phyloP scores from a whole-genome alignment of 2,113 vertebrate genomes.

The Vulpes vulpes region DNA sequence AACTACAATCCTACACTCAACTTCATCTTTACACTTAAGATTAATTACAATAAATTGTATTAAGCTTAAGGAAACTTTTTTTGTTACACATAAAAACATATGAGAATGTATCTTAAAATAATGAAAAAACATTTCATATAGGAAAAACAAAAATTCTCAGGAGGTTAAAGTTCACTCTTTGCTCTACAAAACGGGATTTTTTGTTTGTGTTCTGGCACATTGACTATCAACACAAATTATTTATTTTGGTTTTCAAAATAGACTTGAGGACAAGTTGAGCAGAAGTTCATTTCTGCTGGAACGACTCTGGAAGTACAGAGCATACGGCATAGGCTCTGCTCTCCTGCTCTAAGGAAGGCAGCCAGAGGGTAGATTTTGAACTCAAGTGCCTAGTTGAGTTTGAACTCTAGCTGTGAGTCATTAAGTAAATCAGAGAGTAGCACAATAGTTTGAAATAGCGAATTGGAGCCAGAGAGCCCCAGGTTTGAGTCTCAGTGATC shows the following conservation, averaged over 20 bases:
- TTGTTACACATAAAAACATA: slow-evolving; percentile 22
- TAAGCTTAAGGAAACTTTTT: slow-evolving; percentile 53
- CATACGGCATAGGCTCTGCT: not conserved
- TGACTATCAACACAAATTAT: not conserved
- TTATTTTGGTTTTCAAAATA: slow-evolving; percentile 63
- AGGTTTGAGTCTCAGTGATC: not conserved
- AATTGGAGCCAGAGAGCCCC: not conserved
- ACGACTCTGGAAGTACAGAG: not conserved
- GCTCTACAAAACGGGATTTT: not conserved
- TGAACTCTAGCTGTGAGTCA: slow-evolving; percentile 23
- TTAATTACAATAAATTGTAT: slow-evolving; percentile 32
- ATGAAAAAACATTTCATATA: not conserved
- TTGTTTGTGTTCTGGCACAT: not conserved
- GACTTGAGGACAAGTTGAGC: not conserved
- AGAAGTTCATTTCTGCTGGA: slow-evolving; percentile 7
- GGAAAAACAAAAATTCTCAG: slow-evolving; percentile 29
- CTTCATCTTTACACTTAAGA: slow-evolving; percentile 48
- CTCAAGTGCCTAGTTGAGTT: not conserved
- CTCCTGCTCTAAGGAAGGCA: not conserved
- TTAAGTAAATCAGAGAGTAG: slow-evolving; percentile 8
- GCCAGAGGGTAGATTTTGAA: not conserved
- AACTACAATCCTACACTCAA: slow-evolving; percentile 18
- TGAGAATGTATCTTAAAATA: slow-evolving; percentile 31
- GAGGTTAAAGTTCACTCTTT: slow-evolving; percentile 17
- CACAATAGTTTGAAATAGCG: not conserved